phyloP scores from a whole-genome alignment of 2,113 vertebrate species.

The Macquaria ambigua region DNA sequence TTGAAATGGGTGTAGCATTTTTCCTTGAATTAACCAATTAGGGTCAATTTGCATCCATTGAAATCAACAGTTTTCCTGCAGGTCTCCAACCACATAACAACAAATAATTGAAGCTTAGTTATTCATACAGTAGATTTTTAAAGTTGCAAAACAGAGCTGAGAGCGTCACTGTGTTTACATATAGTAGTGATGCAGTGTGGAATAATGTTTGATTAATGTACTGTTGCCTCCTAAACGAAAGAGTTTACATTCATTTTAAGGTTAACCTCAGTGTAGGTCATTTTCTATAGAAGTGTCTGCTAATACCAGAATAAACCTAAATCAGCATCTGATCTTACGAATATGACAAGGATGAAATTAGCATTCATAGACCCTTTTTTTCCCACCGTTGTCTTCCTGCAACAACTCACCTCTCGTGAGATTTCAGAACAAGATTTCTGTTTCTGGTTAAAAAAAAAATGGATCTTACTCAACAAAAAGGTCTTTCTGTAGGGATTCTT shows the following conservation, averaged over 20 bases:
- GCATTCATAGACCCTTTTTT: no score
- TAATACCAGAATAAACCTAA: no score
- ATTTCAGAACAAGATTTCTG: no score
- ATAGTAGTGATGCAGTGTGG: neutral
- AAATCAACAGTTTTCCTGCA: conserved; percentile 12
- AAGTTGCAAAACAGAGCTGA: neutral
- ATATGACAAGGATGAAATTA: no score
- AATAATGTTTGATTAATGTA: neutral
- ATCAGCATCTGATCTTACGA: no score
- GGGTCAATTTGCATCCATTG: conserved; percentile 56
- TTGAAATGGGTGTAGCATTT: conserved; percentile 34
- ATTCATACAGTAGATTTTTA: neutral
- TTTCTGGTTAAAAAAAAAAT: no score
- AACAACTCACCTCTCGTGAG: no score
- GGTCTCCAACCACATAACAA: neutral
- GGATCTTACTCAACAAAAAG: no score
- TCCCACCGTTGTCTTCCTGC: no score
- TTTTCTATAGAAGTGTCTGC: neutral
- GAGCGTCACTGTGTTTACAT: neutral
- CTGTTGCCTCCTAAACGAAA: neutral
- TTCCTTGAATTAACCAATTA: conserved; percentile 64
- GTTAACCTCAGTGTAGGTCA: neutral
- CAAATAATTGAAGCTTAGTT: neutral
- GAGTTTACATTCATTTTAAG: neutral
- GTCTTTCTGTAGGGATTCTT: no score